Percentiles rank a stretch among this genome's conserved stretches.
Conservation (phyloP, 1,140 invertebrate genomes). For the Spodoptera litura region DNA sequence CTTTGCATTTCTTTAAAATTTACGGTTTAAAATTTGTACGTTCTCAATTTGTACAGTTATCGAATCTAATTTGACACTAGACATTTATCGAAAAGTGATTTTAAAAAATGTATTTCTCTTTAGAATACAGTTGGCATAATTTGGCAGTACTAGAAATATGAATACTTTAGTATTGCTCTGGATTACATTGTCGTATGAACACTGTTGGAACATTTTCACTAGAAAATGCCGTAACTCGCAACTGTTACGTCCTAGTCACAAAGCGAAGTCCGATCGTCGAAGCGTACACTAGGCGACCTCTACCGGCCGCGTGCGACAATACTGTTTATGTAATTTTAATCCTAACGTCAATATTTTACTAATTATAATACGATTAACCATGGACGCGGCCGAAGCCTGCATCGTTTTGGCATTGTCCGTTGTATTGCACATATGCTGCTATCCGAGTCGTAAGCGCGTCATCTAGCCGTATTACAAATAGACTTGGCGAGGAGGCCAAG, state of each 20-base stretch:
- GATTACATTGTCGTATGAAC: conserved; percentile 85
- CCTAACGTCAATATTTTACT: conserved; percentile 84
- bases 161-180: conserved; percentile 86
- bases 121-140: conserved; percentile 84
- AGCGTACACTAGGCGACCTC: conserved; percentile 71
- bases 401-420: conserved; percentile 81
- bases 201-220: conserved; percentile 73
- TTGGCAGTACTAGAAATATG: conserved; percentile 85
- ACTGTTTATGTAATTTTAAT: conserved; percentile 82
- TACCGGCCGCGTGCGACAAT: conserved; percentile 74
- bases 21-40: conserved; percentile 85
- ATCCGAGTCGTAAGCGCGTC: conserved; percentile 66
- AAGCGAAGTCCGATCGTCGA: conserved; percentile 72
- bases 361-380: conserved; percentile 83
- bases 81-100: conserved; percentile 80
- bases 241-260: conserved; percentile 55
- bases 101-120: conserved; percentile 76
- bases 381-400: conserved; percentile 75
- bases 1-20: conserved; percentile 77
- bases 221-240: conserved; percentile 61
- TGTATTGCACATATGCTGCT: conserved; percentile 77
- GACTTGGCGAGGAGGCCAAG: conserved; percentile 44
- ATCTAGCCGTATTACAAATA: conserved; percentile 50
- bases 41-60: conserved; percentile 83
- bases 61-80: conserved; percentile 86